phyloP scores from a whole-genome alignment of 2,797 vertebrate genomes.

The Enteromius fasciolatus region DNA sequence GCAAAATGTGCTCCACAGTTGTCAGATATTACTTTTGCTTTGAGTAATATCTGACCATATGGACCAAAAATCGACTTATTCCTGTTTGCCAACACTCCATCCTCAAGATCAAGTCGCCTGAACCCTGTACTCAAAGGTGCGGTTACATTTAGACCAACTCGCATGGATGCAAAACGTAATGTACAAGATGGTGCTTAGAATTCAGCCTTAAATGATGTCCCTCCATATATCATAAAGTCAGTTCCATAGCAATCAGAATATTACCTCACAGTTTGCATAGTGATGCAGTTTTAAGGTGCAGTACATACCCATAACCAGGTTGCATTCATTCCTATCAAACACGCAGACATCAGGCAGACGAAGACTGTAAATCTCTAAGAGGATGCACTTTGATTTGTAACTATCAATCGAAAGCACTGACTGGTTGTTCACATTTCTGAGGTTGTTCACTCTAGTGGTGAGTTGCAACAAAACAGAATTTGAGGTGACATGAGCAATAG shows the following conservation, averaged over 20 bases:
- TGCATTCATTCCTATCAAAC: constrained; percentile 20
- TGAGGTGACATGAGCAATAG: background rate
- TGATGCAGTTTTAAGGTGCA: constrained; percentile 46
- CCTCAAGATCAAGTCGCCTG: background rate
- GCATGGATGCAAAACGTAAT: constrained; percentile 37
- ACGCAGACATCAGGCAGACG: background rate
- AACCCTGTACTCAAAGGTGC: constrained; percentile 34
- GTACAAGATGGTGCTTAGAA: constrained; percentile 53
- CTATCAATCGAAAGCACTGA: background rate
- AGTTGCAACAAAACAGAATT: background rate
- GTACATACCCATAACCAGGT: constrained; percentile 29
- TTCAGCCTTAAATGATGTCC: constrained; percentile 46
- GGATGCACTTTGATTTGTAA: constrained; percentile 14
- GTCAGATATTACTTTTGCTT: constrained; percentile 12
- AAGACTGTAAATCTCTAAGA: constrained; percentile 21
- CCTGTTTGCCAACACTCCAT: constrained; percentile 4
- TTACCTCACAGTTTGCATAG: constrained; percentile 47
- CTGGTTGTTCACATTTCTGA: background rate
- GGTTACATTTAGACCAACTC: constrained; percentile 25
- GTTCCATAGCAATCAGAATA: constrained; percentile 33
- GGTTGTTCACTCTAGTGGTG: background rate
- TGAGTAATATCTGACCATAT: constrained; percentile 10
- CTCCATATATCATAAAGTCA: constrained; percentile 41
- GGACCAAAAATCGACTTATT: constrained; percentile 35
- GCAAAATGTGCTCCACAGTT: constrained; percentile 29